Evolutionary conservation across 2,888 invertebrate genomes (phyloP), one percentile per base, ranked within the genome.

Genomic region (Ormyrus pomaceus): DNA sequence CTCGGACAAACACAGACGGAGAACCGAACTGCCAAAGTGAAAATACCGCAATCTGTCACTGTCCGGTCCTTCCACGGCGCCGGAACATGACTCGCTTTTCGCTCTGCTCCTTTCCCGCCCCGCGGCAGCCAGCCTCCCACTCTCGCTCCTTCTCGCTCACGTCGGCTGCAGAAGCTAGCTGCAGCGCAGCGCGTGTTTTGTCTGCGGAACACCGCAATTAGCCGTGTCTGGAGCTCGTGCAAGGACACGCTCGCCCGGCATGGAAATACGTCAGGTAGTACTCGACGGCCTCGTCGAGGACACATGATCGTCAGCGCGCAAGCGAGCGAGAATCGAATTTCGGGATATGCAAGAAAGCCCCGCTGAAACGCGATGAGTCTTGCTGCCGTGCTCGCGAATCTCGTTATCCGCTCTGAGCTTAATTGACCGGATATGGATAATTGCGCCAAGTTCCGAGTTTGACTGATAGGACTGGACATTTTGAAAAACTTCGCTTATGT

Each of bases 1-100:
- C 48, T 55, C n/a, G 19, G 19, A 65, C 11, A 51, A 10, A 55
- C n/a, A 48, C 34, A 59, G 72, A 34, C 6, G 34, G 34, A 53
- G 11, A 78, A 53, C 58, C 8, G 34, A 69, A 68, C 74, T 69
- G 73, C 64, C 69, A 79, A 79, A 75, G 74, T 34, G 71, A 80
- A 82, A 82, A 80, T 77, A 78, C 77, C 75, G 68, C 80, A 80
- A 80, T 82, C 66, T 75, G 74, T 79, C 77, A 77, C 73, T 82
- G 82, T 82, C 79, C 64, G 66, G 76, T 79, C 75, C 71, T 71
- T 75, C 74, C 77, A 68, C 10, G 66, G 55, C 46, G 55, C 46
- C 55, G 77, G 77, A 77, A 71, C 77, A 77, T 76, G 76, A 82
- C 62, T 79, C 34, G 34, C 34, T 34, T 34, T 34, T 34, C 34